Evolutionary conservation across 2,888 invertebrate species (phyloP), one percentile per base, ranked within the genome.

Genomic region (Itoplectis maculator): DNA sequence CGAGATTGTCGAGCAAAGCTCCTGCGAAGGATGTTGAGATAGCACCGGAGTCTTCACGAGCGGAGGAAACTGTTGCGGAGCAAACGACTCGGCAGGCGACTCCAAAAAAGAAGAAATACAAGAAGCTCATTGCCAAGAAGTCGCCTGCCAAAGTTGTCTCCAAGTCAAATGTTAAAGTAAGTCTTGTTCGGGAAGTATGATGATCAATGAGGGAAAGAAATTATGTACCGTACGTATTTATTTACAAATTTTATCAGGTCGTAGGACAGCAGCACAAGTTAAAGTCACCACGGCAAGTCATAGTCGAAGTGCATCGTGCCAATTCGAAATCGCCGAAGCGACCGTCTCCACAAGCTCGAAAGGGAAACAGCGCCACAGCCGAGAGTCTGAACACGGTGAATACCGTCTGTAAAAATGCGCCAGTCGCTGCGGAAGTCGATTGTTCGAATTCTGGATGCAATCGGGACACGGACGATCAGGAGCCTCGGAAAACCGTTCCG

Each of bases 1-100:
- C 92, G 1, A 89, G 90, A 56, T 85, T 92, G 68, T 86, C 90
- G 7, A 88, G 81, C 37, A 86, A 78, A 59, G 49, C 15, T 37
- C 7, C 42, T 9, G 0, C 68, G 8, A 70, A 40, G 5, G 79
- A 84, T 15, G 73, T 76, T 23, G 75, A 82, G 35, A 54, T 56
- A 65, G 66, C 70, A 23, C 37, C 79, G 40, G 77, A 81, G 78
- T 77, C 72, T 7, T 76, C 79, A 8, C 70, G 73, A 29, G 82
- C 74, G 29, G 78, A 82, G 3, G 84, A 84, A 56, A 59, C 59
- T 6, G 11, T 77, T 3, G 49, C 29, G 4, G 70, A 75, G 23
- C 66, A 61, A 8, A 47, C n/a, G 0, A 35, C 35, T 23, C 42
- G 3, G 8, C 73, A 18, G 18, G 7, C 51, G n/a, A 65, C 77